phyloP scores from a whole-genome alignment of 2,113 vertebrate genomes.

The Ophiodon elongatus region DNA sequence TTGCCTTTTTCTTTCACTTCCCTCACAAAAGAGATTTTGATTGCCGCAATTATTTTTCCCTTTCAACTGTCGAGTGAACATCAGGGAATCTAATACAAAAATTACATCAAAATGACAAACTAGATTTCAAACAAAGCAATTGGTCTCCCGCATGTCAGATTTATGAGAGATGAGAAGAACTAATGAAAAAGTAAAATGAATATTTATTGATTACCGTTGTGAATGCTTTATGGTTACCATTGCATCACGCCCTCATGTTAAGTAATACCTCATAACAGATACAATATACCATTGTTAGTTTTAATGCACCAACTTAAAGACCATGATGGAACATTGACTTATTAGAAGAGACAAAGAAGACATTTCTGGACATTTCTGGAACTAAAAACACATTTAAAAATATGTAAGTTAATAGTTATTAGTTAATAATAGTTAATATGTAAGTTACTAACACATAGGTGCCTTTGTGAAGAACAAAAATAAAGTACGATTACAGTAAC shows the following conservation, averaged over 20 bases:
- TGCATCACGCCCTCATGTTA: background rate
- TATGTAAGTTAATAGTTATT: too few species aligned
- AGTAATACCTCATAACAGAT: background rate
- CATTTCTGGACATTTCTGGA: too few species aligned
- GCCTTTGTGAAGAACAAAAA: background rate
- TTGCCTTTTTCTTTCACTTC: background rate
- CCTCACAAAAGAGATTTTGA: background rate
- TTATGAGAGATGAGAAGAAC: background rate
- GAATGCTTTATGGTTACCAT: background rate
- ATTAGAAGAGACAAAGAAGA: too few species aligned
- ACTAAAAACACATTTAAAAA: too few species aligned
- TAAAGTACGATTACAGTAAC: constrained; percentile 1
- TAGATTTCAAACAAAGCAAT: background rate
- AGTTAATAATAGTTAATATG: too few species aligned
- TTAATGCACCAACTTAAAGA: background rate
- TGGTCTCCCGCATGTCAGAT: background rate
- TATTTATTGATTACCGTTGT: background rate
- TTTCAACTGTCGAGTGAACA: background rate
- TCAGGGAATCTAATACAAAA: background rate
- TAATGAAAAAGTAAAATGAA: background rate
- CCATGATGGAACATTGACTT: too few species aligned
- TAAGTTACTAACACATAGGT: too few species aligned
- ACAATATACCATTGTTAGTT: background rate
- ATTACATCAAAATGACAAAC: background rate
- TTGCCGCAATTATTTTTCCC: background rate